phyloP scores from a whole-genome alignment of 2,797 vertebrate species.

The Arnoldichthys spilopterus region DNA sequence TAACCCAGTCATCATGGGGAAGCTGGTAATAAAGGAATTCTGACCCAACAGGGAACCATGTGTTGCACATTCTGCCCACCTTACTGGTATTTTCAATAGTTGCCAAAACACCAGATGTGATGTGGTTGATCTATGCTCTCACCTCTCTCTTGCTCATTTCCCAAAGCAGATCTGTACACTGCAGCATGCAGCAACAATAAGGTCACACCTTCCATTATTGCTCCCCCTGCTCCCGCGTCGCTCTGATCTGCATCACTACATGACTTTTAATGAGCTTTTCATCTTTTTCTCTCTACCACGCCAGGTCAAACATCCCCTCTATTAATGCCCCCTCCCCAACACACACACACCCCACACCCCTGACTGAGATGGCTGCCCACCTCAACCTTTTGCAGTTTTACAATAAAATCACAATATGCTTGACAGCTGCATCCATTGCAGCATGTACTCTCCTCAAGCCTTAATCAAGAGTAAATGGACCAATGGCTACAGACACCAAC shows the following conservation, averaged over 20 bases:
- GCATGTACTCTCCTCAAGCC: constrained; percentile 4
- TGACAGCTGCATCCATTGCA: constrained; percentile 28
- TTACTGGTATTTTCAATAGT: background rate
- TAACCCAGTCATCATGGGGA: no score
- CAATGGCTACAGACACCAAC: constrained; percentile 1
- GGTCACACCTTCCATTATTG: constrained; percentile 59
- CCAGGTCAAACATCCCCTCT: constrained; percentile 47
- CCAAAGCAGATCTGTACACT: constrained; percentile 43
- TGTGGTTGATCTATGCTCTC: constrained; percentile 50
- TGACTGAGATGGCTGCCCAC: constrained; percentile 25
- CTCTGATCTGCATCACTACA: constrained; percentile 9
- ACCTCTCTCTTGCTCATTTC: constrained; percentile 56
- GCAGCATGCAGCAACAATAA: constrained; percentile 43
- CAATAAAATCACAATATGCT: constrained; percentile 32
- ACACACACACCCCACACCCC: no score
- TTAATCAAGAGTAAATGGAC: constrained; percentile 11
- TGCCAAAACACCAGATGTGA: constrained; percentile 16
- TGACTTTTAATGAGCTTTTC: constrained; percentile 42
- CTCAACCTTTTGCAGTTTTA: constrained; percentile 18
- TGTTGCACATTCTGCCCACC: background rate
- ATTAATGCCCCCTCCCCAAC: constrained; percentile 35
- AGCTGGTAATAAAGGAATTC: no score
- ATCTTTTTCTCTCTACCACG: constrained; percentile 35
- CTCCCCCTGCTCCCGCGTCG: constrained; percentile 30
- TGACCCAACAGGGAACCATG: background rate